Evolutionary conservation across 1,140 invertebrate species (phyloP).

Genomic region (Zaprionus ghesquierei): DNA sequence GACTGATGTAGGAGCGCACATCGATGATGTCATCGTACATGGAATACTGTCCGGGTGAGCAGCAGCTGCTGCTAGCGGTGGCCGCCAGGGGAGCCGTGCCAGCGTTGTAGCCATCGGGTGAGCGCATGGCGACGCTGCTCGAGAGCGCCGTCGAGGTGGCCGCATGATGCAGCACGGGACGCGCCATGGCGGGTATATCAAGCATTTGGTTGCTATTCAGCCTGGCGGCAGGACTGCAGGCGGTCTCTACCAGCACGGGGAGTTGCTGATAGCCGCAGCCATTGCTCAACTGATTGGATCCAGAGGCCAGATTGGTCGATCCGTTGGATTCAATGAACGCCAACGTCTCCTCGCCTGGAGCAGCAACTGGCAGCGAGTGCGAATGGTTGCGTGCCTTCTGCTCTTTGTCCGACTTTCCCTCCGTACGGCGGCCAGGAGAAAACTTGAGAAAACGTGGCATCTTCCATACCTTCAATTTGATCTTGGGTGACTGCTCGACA

Average conservation of each 20-base stretch:
- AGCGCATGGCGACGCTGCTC: constrained; percentile 52
- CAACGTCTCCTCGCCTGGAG: constrained; percentile 48
- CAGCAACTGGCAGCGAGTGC: background rate
- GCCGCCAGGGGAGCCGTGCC: constrained; percentile 5
- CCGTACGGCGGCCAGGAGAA: constrained; percentile 3
- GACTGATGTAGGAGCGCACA: constrained; percentile 87
- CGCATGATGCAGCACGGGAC: constrained; percentile 63
- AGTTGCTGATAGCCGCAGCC: constrained; percentile 85
- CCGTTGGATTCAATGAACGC: constrained; percentile 74
- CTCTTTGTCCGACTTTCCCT: constrained; percentile 29
- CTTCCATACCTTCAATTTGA: constrained; percentile 86
- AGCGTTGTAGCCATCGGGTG: constrained; percentile 48
- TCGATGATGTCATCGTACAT: constrained; percentile 85
- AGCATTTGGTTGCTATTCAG: constrained; percentile 51
- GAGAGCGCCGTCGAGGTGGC: constrained; percentile 64
- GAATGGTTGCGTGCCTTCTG: background rate
- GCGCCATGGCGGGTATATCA: constrained; percentile 61
- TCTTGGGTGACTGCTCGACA: constrained; percentile 78
- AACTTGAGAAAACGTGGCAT: constrained; percentile 85
- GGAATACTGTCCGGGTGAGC: constrained; percentile 76
- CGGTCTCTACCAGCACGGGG: constrained; percentile 86
- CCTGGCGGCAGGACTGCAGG: constrained; percentile 6
- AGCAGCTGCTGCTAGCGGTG: constrained; percentile 46
- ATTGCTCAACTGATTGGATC: constrained; percentile 37
- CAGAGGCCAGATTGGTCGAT: background rate